Evolutionary conservation across 1,140 invertebrate species (phyloP).

Genomic region (Drosophila cardini): DNA sequence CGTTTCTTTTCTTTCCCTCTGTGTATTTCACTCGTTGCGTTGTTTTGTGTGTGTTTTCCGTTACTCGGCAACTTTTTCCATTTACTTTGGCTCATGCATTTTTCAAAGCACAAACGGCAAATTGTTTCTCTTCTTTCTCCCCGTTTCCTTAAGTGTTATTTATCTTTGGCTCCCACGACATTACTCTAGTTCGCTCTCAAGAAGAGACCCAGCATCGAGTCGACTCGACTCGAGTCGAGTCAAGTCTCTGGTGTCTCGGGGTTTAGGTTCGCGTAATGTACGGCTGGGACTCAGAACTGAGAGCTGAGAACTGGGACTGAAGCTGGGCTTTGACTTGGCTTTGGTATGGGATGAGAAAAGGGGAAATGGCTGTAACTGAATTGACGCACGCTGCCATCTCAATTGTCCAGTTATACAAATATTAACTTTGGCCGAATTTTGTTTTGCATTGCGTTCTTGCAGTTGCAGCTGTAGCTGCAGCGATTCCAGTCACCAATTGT

Average conservation of each 20-base stretch:
- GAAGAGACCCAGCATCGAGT: conserved; percentile 2
- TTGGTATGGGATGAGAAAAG: background rate
- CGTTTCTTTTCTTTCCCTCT: conserved; percentile 1
- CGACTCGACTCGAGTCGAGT: conserved; percentile 18
- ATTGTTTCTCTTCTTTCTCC: conserved; percentile 68
- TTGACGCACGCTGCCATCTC: conserved; percentile 32
- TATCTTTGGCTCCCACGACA: conserved; percentile 80
- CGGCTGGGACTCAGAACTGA: conserved; percentile 44
- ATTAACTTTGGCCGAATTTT: conserved; percentile 69
- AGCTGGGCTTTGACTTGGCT: background rate
- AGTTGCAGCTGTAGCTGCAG: conserved; percentile 44
- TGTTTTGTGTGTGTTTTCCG: conserved; percentile 69
- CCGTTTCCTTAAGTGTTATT: conserved; percentile 77
- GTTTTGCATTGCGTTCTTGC: conserved; percentile 35
- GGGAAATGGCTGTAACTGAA: conserved; percentile 4
- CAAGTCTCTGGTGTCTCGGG: conserved; percentile 39
- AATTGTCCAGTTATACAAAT: conserved; percentile 79
- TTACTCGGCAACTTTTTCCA: conserved; percentile 78
- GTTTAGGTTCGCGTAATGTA: conserved; percentile 62
- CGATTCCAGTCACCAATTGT: conserved; percentile 51
- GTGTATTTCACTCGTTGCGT: conserved; percentile 23
- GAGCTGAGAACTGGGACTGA: conserved; percentile 5
- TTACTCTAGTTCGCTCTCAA: conserved; percentile 73
- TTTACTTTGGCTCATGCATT: conserved; percentile 82
- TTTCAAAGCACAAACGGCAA: conserved; percentile 82